Base-by-base conservation (phyloP, 2,888 invertebrate species). In the Erebia ligea region DNA sequence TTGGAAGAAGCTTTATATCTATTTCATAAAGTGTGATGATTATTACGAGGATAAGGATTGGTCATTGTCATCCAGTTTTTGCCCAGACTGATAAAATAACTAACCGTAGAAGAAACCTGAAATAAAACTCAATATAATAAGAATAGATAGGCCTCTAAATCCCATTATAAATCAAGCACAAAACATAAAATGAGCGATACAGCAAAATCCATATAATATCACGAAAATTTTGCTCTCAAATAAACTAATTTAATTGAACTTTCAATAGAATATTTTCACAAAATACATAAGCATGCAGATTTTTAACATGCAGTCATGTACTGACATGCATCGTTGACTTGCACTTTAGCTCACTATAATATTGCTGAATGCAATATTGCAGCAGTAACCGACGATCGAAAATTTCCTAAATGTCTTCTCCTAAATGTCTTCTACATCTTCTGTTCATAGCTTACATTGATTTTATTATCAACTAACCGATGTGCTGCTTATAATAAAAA, bases 81-180 rank as follows among this genome's bases (percentile, higher is more conserved):
- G 34, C 11, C 17, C 54, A 13, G 4, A n/a, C 34, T 6, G 15
- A 19, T 13, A 57, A 34, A 34, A n/a, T 34, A 57, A 15, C 15
- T 8, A 15, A 25, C 8, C 2, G 8, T 57, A 34, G 1, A 25
- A 5, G 19, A 42, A n/a, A 61, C 42, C 61, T 61, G 61, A 42
- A 61, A 61, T 17, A 42, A 42, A 61, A 19, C 17, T 61, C 1
- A 17, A 10, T 61, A 61, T 15, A 15, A 13, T 25, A 17, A 61
- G 13, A 58, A n/a, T n/a, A n/a, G 13, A 58, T 15, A n/a, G 15
- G 15, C n/a, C 8, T 9, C 52, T 52, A 9, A 52, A 52, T 9
- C 52, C 52, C 15, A 57, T 57, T 8, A 15, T n/a, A 54, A 40
- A 59, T 45, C n/a, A 61, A 61, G 42, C 61, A n/a, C 9, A 15